Base-by-base conservation (phyloP, 2,888 invertebrate species). In the Hirudinaria manillensis region DNA sequence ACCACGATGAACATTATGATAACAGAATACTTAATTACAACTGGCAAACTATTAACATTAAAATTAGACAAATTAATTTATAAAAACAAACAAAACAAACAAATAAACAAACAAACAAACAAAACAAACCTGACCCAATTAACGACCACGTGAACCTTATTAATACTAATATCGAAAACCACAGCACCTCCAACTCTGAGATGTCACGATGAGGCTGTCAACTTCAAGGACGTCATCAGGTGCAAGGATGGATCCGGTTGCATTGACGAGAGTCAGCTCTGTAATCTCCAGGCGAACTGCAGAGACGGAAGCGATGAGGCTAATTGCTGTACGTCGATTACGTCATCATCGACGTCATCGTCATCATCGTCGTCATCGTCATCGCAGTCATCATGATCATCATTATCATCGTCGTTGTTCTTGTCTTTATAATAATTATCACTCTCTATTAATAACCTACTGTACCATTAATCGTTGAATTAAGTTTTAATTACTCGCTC, bases 211-310 rank as follows among this genome's bases (percentile, higher is more conserved):
- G n/a, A 2, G 19, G 61, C 24, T 19, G 3, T 1, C 29, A 7
- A 13, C 13, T 24, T 10, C 29, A 7, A 3, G 10, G 29, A 61
- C n/a, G 27, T 68, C 10, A 29, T 68, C 32, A 34, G n/a, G n/a
- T 68, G 68, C 16, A n/a, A 36, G n/a, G 68, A 68, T 36, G 68
- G 68, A 1, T 34, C 34, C 36, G 68, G 68, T 2, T 75, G 70
- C 27, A 34, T 70, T 2, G 36, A 38, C 56, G 34, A 56, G 32
- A 24, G 27, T 32, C 16, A 16, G 16, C 24, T 72, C 7, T 72
- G 72, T 56, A 34, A 72, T 36, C 19, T 38, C 0, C 24, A 32
- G 32, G 56, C 27, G 19, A 55, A 72, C 34, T 72, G 72, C 34
- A 1, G 1, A 0, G 72, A 72, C 21, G 72, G 55, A 7, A 51